Evolutionary conservation across 1,140 invertebrate species (phyloP).

Genomic region (Cherax quadricarinatus): DNA sequence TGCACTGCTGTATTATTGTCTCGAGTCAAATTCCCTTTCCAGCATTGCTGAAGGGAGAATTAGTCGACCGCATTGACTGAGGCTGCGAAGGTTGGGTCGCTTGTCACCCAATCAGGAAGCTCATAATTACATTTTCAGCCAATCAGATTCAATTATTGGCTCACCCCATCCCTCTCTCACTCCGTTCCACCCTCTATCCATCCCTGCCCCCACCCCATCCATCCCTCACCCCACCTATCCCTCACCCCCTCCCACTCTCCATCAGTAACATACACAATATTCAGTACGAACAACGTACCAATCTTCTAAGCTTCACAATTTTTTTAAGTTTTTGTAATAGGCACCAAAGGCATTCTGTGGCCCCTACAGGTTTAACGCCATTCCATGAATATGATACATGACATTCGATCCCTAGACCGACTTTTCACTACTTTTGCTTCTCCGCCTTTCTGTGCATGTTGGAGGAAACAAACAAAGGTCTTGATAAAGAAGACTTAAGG

Average conservation of each 20-base stretch:
- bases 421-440: too few relatives aligned
- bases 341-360: too few relatives aligned
- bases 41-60: background rate
- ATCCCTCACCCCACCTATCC: background rate
- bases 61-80: slow-evolving; percentile 36
- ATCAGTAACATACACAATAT: background rate
- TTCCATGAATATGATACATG: too few relatives aligned
- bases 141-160: slow-evolving; percentile 60
- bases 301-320: too few relatives aligned
- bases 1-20: background rate
- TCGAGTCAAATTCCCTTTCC: slow-evolving; percentile 48
- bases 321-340: too few relatives aligned
- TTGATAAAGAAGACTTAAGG: too few relatives aligned
- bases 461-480: too few relatives aligned
- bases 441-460: too few relatives aligned
- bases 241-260: background rate
- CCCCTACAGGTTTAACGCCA: too few relatives aligned
- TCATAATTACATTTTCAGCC: slow-evolving; percentile 68
- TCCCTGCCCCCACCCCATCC: background rate
- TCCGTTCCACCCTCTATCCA: background rate
- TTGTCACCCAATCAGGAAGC: slow-evolving; percentile 67
- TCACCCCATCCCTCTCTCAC: background rate
- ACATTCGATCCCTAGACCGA: too few relatives aligned
- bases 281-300: background rate
- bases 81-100: slow-evolving; percentile 29